A percentile compares a stretch with the other conserved stretches of the same genome.
Evolutionary conservation across 2,797 vertebrate genomes (phyloP).

Genomic region (Garrulus glandarius): DNA sequence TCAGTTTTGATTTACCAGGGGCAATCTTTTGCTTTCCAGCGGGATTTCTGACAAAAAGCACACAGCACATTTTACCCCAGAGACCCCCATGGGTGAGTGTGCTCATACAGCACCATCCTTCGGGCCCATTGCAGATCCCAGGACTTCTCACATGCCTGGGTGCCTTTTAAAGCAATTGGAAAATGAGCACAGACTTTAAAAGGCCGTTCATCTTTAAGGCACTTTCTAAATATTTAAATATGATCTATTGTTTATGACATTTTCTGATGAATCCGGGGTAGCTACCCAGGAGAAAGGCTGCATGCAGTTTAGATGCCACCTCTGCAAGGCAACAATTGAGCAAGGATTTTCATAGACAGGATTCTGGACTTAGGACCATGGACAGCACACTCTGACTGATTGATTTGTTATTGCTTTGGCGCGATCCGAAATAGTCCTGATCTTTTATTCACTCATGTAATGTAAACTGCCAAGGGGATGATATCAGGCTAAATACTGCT

Average conservation of each 20-base stretch:
- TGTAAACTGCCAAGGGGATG: not conserved
- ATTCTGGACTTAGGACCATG: not conserved
- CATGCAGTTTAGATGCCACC: not conserved
- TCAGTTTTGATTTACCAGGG: not conserved
- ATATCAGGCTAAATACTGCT: not conserved
- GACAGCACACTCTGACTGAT: not conserved
- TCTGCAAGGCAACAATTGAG: not conserved
- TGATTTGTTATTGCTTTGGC: not conserved
- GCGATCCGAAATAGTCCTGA: not conserved
- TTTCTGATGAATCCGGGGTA: not conserved
- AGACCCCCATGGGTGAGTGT: accelerated
- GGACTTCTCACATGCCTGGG: not conserved
- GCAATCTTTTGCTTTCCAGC: not conserved
- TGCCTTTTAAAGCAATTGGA: not conserved
- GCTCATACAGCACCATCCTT: not conserved
- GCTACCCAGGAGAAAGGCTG: not conserved
- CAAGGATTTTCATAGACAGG: not conserved
- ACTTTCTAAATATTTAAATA: not conserved
- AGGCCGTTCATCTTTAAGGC: not conserved
- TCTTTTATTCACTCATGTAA: not conserved
- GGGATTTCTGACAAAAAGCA: not conserved
- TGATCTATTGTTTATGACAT: not conserved
- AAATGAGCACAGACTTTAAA: not conserved
- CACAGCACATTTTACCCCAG: accelerated
- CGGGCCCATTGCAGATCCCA: not conserved